Base-by-base conservation (phyloP, 1,140 invertebrate species). In the Orussus abietinus region DNA sequence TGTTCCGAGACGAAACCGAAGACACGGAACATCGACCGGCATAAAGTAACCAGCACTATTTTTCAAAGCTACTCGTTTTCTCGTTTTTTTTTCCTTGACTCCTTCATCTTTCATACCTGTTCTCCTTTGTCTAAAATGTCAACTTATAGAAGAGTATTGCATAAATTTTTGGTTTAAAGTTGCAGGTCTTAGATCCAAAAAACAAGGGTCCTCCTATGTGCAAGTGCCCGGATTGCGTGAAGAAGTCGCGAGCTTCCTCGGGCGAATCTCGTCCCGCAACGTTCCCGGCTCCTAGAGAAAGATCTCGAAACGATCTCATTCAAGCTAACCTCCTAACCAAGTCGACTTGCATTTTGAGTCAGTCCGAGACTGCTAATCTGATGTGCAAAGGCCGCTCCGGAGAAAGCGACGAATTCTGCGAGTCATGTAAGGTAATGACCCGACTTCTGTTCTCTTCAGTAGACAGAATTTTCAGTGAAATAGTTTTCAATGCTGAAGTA, bases 111-210 rank as follows among this genome's bases (percentile, higher is more conserved):
- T 25, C 6, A 25, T 25, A 25, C 22, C 22, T 25, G 22, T 25
- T 25, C n/a, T 7, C n/a, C n/a, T n/a, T n/a, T n/a, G n/a, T n/a
- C n/a, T n/a, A n/a, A n/a, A n/a, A n/a, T n/a, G n/a, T n/a, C n/a
- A n/a, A n/a, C n/a, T n/a, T n/a, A n/a, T n/a, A n/a, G n/a, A n/a
- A n/a, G n/a, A n/a, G n/a, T n/a, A n/a, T n/a, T n/a, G n/a, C n/a
- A n/a, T n/a, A n/a, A n/a, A n/a, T n/a, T n/a, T 37, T 53, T 28
- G 25, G 15, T 31, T 51, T 45, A 31, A 21, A 73, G 65, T 59
- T 73, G 38, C 62, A 73, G 59, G 49, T 69, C 13, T 53, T 72
- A 38, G 69, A 74, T 60, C 56, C 61, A 30, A 75, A 73, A 50
- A 69, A 62, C 35, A 74, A 73, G 54, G 62, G 56, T 26, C 45